Percentiles rank a stretch among this genome's conserved stretches.
Evolutionary conservation across 2,888 invertebrate genomes (phyloP).

Genomic region (Ecdyonurus torrentis): DNA sequence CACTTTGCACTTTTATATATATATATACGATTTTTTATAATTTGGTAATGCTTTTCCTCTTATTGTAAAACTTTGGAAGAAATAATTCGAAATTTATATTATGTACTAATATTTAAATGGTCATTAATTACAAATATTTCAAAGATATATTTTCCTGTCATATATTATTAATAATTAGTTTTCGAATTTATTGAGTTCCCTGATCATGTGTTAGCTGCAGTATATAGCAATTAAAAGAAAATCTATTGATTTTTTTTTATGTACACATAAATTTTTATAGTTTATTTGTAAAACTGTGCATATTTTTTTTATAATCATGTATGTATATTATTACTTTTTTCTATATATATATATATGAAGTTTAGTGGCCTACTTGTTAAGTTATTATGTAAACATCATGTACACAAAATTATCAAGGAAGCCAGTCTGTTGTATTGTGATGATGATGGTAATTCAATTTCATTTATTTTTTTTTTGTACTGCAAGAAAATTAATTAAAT

Average conservation of each 20-base stretch:
- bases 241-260: not conserved
- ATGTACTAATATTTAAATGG: too few species aligned
- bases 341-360: not conserved
- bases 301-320: not conserved
- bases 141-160: too few species aligned
- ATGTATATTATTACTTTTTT: too few species aligned
- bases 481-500: not conserved
- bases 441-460: too few species aligned
- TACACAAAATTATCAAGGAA: not conserved
- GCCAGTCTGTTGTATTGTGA: not conserved
- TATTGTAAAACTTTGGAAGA: too few species aligned
- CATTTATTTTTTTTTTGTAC: not conserved
- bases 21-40: too few species aligned
- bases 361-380: not conserved
- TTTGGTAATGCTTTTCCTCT: too few species aligned
- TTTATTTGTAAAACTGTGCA: not conserved
- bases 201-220: not conserved
- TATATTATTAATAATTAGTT: too few species aligned
- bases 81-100: too few species aligned
- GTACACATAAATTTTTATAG: not conserved
- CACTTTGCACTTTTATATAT: too few species aligned
- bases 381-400: not conserved
- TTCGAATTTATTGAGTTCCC: not conserved
- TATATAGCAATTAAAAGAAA: not conserved
- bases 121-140: too few species aligned